Conservation (phyloP, 2,113 vertebrate genomes). For the Meriones unguiculatus region DNA sequence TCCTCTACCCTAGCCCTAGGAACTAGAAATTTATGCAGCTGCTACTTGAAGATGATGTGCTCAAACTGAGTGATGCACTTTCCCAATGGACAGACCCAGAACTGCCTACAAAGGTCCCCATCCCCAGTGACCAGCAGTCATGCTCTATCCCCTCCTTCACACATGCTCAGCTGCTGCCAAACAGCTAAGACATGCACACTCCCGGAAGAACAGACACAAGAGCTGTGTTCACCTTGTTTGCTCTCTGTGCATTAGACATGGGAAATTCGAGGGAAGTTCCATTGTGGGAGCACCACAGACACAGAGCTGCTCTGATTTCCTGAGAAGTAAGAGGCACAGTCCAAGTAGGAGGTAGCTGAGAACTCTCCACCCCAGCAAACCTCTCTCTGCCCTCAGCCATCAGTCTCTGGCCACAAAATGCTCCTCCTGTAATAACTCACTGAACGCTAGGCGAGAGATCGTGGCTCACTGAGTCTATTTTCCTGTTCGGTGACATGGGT, state of each 20-base stretch:
- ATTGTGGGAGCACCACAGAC: too few species aligned
- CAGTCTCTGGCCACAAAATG: background rate
- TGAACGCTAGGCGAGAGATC: background rate
- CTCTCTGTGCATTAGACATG: rapidly evolving
- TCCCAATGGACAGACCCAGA: background rate
- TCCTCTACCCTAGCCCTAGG: background rate
- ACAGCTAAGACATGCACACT: background rate
- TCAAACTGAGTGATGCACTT: conserved; percentile 16
- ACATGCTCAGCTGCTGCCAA: background rate
- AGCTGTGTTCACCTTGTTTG: rapidly evolving
- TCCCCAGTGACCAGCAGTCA: background rate
- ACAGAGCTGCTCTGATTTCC: background rate
- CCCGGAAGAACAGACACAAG: background rate
- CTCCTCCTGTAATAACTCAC: background rate
- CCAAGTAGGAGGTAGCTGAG: background rate
- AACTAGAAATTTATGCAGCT: conserved; percentile 27
- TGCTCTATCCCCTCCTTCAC: background rate
- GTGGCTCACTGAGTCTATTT: background rate
- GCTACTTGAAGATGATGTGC: conserved; percentile 11
- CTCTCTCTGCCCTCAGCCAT: background rate
- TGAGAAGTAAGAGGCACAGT: background rate
- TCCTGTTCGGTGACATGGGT: background rate
- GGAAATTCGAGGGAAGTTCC: background rate
- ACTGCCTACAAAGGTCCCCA: background rate
- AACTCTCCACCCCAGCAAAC: background rate